These are phyloP conservation scores for Andrena dorsata DNA, from an alignment of 2,888 invertebrate species.

Conservation along the genomic window DNA sequence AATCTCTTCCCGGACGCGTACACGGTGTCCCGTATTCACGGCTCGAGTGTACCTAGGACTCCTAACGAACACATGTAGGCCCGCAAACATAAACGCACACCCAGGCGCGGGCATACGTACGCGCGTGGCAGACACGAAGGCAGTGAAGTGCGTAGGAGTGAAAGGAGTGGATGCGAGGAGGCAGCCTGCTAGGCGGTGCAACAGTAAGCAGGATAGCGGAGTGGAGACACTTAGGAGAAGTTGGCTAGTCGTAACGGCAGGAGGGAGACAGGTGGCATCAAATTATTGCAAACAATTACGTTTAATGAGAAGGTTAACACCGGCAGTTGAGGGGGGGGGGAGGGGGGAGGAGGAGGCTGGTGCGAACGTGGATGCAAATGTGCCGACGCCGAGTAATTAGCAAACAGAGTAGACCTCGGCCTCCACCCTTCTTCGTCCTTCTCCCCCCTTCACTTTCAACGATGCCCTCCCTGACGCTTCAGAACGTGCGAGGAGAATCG, in stretches of 20 bases:
- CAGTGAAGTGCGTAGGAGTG: slow-evolving; percentile 9
- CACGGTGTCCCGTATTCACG: slow-evolving; percentile 21
- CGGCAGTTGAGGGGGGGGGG: slow-evolving; percentile 67
- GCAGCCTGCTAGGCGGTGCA: slow-evolving; percentile 50
- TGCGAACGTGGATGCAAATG: slow-evolving; percentile 79
- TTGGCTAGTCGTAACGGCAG: slow-evolving; percentile 59
- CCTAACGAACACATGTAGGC: not conserved
- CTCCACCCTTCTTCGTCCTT: slow-evolving; percentile 23
- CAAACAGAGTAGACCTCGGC: slow-evolving; percentile 76
- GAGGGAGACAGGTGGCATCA: slow-evolving; percentile 79
- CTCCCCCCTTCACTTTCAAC: slow-evolving; percentile 1
- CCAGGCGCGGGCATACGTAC: not conserved
- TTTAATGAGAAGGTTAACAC: slow-evolving; percentile 83
- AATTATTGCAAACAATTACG: slow-evolving; percentile 84
- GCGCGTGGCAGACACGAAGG: not conserved
- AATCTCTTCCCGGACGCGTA: slow-evolving; percentile 42
- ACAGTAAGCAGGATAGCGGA: slow-evolving; percentile 60
- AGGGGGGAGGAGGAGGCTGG: slow-evolving; percentile 62
- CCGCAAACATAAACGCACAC: not conserved
- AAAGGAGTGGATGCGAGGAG: slow-evolving; percentile 40
- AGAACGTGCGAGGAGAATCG: slow-evolving; percentile 33
- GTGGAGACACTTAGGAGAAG: slow-evolving; percentile 56
- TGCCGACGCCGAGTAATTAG: slow-evolving; percentile 81
- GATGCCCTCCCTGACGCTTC: slow-evolving; percentile 24
- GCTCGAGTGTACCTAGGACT: slow-evolving; percentile 9